phyloP scores from a whole-genome alignment of 2,113 vertebrate species.

The Larimichthys crocea region DNA sequence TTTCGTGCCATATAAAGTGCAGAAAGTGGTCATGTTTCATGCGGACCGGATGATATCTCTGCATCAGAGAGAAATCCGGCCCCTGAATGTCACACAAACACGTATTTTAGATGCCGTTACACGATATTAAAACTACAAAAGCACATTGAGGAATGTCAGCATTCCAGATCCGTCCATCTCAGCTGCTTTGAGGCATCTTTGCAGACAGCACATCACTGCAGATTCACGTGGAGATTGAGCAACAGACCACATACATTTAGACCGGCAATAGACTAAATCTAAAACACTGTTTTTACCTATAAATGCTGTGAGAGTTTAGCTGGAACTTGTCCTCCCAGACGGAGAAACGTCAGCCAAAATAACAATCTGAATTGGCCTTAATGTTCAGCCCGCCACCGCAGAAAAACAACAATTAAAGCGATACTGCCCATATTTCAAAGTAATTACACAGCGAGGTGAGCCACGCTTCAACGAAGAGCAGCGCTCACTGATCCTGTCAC shows the following conservation, averaged over 20 bases:
- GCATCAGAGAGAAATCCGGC: background rate
- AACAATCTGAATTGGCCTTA: constrained; percentile 39
- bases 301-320: constrained; percentile 9
- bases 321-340: constrained; percentile 13
- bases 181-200: background rate
- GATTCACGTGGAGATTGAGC: constrained; percentile 16
- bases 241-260: constrained; percentile 2
- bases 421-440: background rate
- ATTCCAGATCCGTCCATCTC: background rate
- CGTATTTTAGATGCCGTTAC: background rate
- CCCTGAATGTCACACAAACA: constrained; percentile 3
- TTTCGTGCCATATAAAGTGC: background rate
- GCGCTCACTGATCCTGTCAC: background rate
- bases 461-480: background rate
- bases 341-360: constrained; percentile 21
- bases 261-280: constrained; percentile 27
- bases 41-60: background rate
- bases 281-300: constrained; percentile 45
- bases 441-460: background rate
- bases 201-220: background rate
- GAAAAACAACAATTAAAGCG: constrained; percentile 54
- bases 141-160: background rate
- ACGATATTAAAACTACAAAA: background rate
- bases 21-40: background rate
- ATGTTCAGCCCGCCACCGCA: background rate